These are phyloP conservation scores for Hippocampus mohnikei DNA, from an alignment of 2,113 vertebrate species.

Conservation along the genomic window DNA sequence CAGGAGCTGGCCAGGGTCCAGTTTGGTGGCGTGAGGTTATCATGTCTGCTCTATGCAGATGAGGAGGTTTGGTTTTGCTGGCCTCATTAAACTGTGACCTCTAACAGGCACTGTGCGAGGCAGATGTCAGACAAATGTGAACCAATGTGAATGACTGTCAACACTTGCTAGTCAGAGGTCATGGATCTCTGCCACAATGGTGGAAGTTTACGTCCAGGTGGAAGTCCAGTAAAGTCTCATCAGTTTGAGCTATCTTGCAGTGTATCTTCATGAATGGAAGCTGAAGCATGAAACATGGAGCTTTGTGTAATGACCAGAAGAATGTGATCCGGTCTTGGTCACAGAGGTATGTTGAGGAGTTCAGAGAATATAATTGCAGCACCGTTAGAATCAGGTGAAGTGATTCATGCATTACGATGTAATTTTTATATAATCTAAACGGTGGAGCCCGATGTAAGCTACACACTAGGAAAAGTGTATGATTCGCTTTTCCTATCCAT, in stretches of 20 bases:
- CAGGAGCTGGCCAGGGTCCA: neutral
- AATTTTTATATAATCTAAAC: neutral
- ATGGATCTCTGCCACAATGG: neutral
- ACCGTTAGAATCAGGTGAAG: neutral
- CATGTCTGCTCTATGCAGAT: slow-evolving; percentile 3
- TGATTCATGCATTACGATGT: neutral
- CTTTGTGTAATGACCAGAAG: neutral
- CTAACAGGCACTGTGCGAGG: neutral
- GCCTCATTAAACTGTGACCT: slow-evolving; percentile 5
- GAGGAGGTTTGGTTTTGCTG: slow-evolving; percentile 5
- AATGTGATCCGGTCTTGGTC: neutral
- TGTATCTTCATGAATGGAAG: neutral
- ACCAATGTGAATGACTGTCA: neutral
- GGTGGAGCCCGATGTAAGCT: neutral
- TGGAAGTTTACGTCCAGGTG: neutral
- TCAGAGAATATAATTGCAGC: neutral
- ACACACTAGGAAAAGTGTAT: neutral
- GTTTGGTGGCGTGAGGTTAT: neutral
- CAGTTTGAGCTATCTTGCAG: neutral
- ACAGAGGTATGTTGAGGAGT: neutral
- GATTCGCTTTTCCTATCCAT: neutral
- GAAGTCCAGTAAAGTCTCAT: neutral
- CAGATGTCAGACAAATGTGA: neutral
- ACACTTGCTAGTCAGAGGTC: neutral
- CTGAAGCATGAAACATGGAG: neutral